Evolutionary conservation across 2,797 vertebrate genomes (phyloP).

Genomic region (Acipenser oxyrinchus): DNA sequence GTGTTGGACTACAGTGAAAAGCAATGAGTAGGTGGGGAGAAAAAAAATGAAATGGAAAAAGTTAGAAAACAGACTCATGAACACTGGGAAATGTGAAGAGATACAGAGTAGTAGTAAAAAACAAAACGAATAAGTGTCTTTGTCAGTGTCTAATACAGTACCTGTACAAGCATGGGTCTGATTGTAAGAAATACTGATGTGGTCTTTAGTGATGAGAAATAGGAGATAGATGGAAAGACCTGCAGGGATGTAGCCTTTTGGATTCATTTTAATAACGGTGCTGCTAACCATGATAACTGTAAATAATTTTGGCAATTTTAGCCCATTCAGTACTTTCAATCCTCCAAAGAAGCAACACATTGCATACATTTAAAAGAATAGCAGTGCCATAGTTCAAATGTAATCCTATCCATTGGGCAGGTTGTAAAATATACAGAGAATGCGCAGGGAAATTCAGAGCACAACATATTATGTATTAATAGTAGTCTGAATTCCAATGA

Average conservation of each 20-base stretch:
- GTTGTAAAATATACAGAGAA: no score
- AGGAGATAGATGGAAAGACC: neutral
- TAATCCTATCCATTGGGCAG: conserved; percentile 33
- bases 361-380: neutral
- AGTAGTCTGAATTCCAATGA: no score
- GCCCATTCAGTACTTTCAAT: no score
- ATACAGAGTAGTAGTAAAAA: conserved; percentile 4
- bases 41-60: conserved; percentile 8
- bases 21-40: conserved; percentile 10
- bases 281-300: neutral
- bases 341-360: neutral
- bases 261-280: no score
- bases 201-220: conserved; percentile 28
- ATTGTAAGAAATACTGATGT: conserved; percentile 23
- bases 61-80: neutral
- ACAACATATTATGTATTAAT: no score
- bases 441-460: no score
- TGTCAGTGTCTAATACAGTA: conserved; percentile 25
- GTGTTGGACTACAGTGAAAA: conserved; percentile 32
- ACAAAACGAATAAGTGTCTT: conserved; percentile 19
- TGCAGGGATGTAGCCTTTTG: neutral
- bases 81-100: conserved; percentile 1
- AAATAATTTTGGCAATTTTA: no score
- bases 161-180: conserved; percentile 21
- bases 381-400: conserved; percentile 37